Conservation (phyloP, 2,888 invertebrate genomes). For the Deilephila elpenor region DNA sequence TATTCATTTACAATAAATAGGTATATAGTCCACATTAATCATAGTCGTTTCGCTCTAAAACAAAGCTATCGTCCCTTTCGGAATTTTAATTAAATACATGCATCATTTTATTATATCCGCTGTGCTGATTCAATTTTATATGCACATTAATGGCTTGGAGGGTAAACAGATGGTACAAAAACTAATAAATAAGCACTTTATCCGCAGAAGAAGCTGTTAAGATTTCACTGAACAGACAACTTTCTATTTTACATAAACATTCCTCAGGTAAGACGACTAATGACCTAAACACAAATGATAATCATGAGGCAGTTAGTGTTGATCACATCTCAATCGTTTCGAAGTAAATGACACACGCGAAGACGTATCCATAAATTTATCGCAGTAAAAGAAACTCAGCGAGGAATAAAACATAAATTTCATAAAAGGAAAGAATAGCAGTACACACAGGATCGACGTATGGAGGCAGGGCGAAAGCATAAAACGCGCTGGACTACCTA, state of each 20-base stretch:
- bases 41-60: background rate
- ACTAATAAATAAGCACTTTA: slow-evolving; percentile 10
- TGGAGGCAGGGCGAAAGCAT: slow-evolving; percentile 44
- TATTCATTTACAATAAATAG: slow-evolving; percentile 2
- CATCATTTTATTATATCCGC: background rate
- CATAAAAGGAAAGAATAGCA: slow-evolving; percentile 61
- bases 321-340: slow-evolving; percentile 7
- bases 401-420: slow-evolving; percentile 46
- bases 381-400: background rate
- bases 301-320: slow-evolving; percentile 16
- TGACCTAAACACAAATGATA: slow-evolving; percentile 12
- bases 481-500: slow-evolving; percentile 60
- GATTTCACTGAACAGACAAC: slow-evolving; percentile 13
- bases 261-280: slow-evolving; percentile 2
- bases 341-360: background rate
- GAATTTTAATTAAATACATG: background rate
- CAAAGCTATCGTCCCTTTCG: background rate
- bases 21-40: background rate
- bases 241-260: slow-evolving; percentile 24
- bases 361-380: slow-evolving; percentile 16
- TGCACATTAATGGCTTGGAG: background rate
- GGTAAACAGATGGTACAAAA: slow-evolving; percentile 18
- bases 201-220: slow-evolving; percentile 10
- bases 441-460: slow-evolving; percentile 23
- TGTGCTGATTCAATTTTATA: background rate